phyloP scores from a whole-genome alignment of 2,888 invertebrate species.

The Nipponacmea schrenckii region DNA sequence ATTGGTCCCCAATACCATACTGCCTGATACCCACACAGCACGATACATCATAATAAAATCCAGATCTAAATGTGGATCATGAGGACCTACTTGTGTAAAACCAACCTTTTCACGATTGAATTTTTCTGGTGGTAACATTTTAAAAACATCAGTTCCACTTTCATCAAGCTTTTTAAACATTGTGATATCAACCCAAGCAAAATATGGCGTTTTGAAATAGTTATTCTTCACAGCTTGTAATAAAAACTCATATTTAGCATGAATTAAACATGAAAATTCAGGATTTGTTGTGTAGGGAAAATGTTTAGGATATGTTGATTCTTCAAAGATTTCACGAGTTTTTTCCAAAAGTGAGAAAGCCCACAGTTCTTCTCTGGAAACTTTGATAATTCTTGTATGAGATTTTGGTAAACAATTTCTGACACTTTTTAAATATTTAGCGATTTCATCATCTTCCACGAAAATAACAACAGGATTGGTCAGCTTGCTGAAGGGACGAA shows the following conservation, averaged over 20 bases:
- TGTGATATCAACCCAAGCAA: slow-evolving; percentile 39
- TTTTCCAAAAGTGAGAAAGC: slow-evolving; percentile 28
- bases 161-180: slow-evolving; percentile 33
- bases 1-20: slow-evolving; percentile 29
- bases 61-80: slow-evolving; percentile 26
- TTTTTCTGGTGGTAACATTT: slow-evolving; percentile 32
- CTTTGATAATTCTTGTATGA: slow-evolving; percentile 32
- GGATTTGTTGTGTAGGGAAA: slow-evolving; percentile 36
- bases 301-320: slow-evolving; percentile 34
- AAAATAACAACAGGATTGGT: slow-evolving; percentile 37
- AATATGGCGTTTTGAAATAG: slow-evolving; percentile 31
- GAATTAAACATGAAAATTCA: slow-evolving; percentile 35
- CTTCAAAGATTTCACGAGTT: slow-evolving; percentile 27
- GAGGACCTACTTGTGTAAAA: slow-evolving; percentile 34
- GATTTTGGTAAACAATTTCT: slow-evolving; percentile 31
- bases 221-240: slow-evolving; percentile 22
- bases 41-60: slow-evolving; percentile 27
- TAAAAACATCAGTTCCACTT: slow-evolving; percentile 26
- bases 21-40: slow-evolving; percentile 37
- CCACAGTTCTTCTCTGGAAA: slow-evolving; percentile 31
- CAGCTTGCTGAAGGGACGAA: slow-evolving; percentile 30
- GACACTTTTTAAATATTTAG: slow-evolving; percentile 29
- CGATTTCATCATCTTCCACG: slow-evolving; percentile 32
- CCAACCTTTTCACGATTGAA: slow-evolving; percentile 35
- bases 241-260: slow-evolving; percentile 39